phyloP scores from a whole-genome alignment of 2,888 invertebrate species.

The Protula sp. region DNA sequence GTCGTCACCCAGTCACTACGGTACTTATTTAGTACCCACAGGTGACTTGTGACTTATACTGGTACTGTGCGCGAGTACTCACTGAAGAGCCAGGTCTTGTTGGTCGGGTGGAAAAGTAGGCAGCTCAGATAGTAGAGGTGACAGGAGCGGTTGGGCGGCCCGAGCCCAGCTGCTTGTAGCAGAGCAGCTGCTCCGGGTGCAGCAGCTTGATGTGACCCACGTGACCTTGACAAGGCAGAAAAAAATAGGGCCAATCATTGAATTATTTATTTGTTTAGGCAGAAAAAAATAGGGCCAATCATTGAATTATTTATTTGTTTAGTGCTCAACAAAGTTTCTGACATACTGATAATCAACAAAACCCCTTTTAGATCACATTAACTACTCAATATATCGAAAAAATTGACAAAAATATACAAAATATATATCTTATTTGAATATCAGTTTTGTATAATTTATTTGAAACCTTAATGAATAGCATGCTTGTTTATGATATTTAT shows the following conservation, averaged over 20 bases:
- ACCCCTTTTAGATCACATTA: too few species aligned
- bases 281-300: neutral
- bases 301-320: neutral
- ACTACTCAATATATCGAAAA: neutral
- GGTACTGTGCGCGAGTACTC: too few species aligned
- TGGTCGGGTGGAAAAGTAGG: conserved; percentile 46
- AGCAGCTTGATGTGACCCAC: conserved; percentile 43
- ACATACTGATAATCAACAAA: too few species aligned
- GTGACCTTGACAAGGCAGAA: too few species aligned
- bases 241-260: neutral
- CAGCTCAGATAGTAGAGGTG: conserved; percentile 36
- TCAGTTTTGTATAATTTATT: too few species aligned
- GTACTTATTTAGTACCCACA: too few species aligned
- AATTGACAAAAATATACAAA: too few species aligned
- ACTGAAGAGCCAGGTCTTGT: conserved; percentile 50
- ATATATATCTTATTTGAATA: too few species aligned
- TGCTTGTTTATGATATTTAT: neutral
- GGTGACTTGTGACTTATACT: too few species aligned
- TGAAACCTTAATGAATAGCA: too few species aligned
- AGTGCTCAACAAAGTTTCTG: too few species aligned
- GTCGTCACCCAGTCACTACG: too few species aligned
- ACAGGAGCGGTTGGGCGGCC: conserved; percentile 18
- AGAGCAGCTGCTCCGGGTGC: conserved; percentile 46
- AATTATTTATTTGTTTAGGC: neutral
- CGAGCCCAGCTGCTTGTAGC: conserved; percentile 36